These are phyloP conservation scores for Chaetops frenatus DNA, from an alignment of 2,113 vertebrate genomes.

Conservation along the genomic window DNA sequence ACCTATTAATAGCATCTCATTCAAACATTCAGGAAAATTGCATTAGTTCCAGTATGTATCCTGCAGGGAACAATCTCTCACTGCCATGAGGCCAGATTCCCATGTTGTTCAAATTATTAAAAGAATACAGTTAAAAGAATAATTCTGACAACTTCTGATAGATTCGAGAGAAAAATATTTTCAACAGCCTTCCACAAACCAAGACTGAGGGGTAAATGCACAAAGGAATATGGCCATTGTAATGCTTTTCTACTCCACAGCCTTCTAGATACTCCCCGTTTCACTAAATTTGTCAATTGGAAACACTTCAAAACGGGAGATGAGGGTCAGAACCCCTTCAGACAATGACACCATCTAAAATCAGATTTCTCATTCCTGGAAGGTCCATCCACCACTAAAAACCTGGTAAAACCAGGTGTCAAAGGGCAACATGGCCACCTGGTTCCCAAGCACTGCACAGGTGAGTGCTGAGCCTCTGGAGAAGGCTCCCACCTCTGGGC, in stretches of 20 bases:
- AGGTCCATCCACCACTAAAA: not conserved
- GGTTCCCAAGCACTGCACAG: not conserved
- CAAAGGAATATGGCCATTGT: not conserved
- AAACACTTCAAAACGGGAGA: not conserved
- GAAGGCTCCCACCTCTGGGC: not conserved
- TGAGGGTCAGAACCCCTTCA: not conserved
- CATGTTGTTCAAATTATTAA: not conserved
- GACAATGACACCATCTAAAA: not conserved
- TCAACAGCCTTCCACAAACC: not conserved
- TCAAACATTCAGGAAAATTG: conserved; percentile 19
- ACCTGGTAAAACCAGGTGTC: not conserved
- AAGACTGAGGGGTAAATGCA: not conserved
- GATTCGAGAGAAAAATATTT: not conserved
- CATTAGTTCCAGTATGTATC: not conserved
- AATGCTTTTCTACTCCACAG: not conserved
- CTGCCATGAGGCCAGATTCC: not conserved
- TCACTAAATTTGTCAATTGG: not conserved
- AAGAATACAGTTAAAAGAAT: not conserved
- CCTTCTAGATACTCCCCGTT: not conserved
- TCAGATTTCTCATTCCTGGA: not conserved
- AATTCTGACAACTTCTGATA: not conserved
- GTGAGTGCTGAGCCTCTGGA: not conserved
- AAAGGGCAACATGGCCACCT: rapidly evolving
- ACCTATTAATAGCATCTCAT: conserved; percentile 21
- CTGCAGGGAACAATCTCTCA: conserved; percentile 13